A percentile compares a stretch with the other conserved stretches of the same genome.
Evolutionary conservation across 2,113 vertebrate species (phyloP).

Genomic region (Rhadina sibilatrix): DNA sequence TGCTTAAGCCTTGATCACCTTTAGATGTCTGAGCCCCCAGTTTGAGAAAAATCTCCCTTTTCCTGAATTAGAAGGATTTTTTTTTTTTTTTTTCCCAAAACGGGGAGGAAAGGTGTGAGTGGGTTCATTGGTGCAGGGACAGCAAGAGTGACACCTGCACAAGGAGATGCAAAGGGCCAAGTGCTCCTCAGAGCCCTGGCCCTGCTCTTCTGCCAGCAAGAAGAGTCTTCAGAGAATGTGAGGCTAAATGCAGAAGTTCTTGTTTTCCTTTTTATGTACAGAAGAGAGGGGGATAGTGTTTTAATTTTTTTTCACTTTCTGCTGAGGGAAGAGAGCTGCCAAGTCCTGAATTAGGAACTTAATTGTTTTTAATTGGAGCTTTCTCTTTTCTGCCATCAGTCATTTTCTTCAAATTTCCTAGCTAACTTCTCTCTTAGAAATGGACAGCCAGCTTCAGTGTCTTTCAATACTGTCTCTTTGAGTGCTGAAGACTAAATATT

Average conservation of each 20-base stretch:
- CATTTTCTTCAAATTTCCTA: not conserved
- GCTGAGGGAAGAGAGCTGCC: not conserved
- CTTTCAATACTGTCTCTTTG: not conserved
- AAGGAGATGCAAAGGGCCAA: not conserved
- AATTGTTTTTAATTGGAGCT: not conserved
- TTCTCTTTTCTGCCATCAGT: not conserved
- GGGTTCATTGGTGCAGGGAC: not conserved
- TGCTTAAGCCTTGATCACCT: not conserved
- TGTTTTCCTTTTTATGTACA: not conserved
- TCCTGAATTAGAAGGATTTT: not conserved
- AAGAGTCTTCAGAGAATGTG: not conserved
- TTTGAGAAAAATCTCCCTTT: not conserved
- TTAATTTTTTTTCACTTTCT: not conserved
- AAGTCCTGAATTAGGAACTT: not conserved
- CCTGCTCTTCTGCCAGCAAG: not conserved
- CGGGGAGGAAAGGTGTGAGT: not conserved
- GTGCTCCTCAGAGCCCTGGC: accelerated
- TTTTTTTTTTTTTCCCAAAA: not conserved
- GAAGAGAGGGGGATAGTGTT: not conserved
- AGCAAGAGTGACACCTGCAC: not conserved
- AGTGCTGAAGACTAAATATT: not conserved
- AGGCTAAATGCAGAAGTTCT: not conserved
- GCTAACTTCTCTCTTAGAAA: not conserved
- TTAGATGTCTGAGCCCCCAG: not conserved
- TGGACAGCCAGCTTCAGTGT: not conserved